Base-by-base conservation (phyloP, 2,888 invertebrate genomes). In the Tetragonula carbonaria region DNA sequence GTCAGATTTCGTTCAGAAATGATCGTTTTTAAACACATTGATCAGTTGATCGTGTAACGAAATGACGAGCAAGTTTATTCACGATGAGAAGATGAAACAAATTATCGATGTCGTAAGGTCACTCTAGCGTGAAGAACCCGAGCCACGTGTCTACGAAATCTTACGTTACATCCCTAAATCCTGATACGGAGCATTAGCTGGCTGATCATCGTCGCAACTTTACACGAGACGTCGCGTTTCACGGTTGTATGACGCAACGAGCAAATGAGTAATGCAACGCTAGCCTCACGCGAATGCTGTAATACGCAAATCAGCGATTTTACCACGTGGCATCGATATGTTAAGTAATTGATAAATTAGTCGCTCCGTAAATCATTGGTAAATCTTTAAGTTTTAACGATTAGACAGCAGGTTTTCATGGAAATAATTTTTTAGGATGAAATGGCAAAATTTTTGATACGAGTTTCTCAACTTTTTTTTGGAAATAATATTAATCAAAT, bases 161-260 rank as follows among this genome's bases (percentile, higher is more conserved):
- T 81, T 81, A 75, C 85, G 82, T 82, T 82, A 78, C 78, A 57
- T 75, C 57, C 75, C 76, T 82, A 78, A 83, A 83, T 80, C 78
- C 78, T 59, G 65, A 53, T 8, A 71, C 67, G 28, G 38, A 68
- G 67, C 23, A 74, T 68, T 68, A 53, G 28, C 23, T 8, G n/a
- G 55, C n/a, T 18, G 45, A 16, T 28, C 33, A 57, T 68, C 55
- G 74, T 74, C 21, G 80, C 65, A 72, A 63, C 51, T 78, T 50
- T 74, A 21, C 55, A n/a, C 70, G 45, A 62, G 55, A 57, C 73
- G 13, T 21, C 59, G 65, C 59, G 53, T 67, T 59, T 53, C 76
- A 33, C 38, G 59, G 13, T 21, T 16, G 50, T 63, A 23, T 63
- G 74, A 82, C 14, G 78, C 74, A 82, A 82, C 63, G 66, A 45